Conservation (phyloP, 2,888 invertebrate species). For the Pammene aurita region DNA sequence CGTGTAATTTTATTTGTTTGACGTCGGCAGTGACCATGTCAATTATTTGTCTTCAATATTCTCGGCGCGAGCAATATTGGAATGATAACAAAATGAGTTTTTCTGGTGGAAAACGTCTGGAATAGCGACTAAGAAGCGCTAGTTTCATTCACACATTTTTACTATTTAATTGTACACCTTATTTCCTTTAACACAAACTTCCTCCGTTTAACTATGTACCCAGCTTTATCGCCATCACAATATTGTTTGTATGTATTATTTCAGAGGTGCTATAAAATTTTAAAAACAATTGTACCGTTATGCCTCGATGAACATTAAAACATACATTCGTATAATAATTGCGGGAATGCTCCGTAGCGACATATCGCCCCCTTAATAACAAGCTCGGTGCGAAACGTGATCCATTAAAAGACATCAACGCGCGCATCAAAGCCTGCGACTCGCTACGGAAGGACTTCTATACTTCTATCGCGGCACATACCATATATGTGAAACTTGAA, state of each 20-base stretch:
- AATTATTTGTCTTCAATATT: too few species aligned
- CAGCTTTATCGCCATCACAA: too few species aligned
- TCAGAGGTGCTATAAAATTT: too few species aligned
- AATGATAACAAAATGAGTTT: not conserved
- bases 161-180: too few species aligned
- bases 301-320: too few species aligned
- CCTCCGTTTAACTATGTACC: too few species aligned
- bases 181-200: too few species aligned
- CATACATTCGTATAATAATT: not conserved
- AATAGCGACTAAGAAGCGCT: not conserved
- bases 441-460: not conserved
- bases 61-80: not conserved
- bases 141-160: too few species aligned
- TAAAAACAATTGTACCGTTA: too few species aligned
- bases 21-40: not conserved
- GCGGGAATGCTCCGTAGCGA: not conserved
- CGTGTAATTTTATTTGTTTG: conserved; percentile 10
- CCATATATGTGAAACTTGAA: not conserved
- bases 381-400: not conserved
- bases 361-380: conserved; percentile 6
- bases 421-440: conserved; percentile 22
- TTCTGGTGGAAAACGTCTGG: too few species aligned
- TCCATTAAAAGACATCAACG: conserved; percentile 27
- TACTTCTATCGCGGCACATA: not conserved
- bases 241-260: too few species aligned